phyloP scores from a whole-genome alignment of 2,888 invertebrate species.

The Xestia xanthographa region DNA sequence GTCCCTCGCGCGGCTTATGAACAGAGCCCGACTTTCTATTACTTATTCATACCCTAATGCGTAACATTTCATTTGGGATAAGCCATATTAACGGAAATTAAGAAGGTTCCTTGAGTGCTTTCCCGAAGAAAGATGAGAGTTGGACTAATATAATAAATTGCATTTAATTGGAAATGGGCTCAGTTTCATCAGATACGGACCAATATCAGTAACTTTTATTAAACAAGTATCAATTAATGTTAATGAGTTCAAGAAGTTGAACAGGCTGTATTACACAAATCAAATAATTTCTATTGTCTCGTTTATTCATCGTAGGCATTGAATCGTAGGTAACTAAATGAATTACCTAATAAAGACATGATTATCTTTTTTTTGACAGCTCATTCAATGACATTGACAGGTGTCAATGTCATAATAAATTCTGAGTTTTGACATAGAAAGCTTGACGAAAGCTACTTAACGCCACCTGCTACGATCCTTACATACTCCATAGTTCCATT shows the following conservation, averaged over 20 bases:
- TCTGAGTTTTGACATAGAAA: neutral
- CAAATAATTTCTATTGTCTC: neutral
- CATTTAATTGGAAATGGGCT: slow-evolving; percentile 20
- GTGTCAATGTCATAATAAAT: neutral
- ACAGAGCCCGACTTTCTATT: neutral
- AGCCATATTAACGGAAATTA: slow-evolving; percentile 51
- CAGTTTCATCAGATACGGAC: neutral
- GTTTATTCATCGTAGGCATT: neutral
- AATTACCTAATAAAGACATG: neutral
- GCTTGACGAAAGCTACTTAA: neutral
- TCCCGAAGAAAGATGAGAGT: slow-evolving; percentile 23
- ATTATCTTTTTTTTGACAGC: neutral
- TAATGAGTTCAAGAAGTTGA: neutral
- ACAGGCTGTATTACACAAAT: neutral
- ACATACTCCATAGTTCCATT: neutral
- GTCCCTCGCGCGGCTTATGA: neutral
- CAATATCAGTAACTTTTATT: slow-evolving; percentile 9
- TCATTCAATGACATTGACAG: neutral
- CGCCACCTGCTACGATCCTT: neutral
- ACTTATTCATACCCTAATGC: slow-evolving; percentile 38
- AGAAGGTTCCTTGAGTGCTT: slow-evolving; percentile 43
- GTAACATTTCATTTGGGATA: slow-evolving; percentile 41
- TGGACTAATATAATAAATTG: slow-evolving; percentile 39
- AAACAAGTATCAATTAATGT: slow-evolving; percentile 26
- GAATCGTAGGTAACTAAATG: no score